These are phyloP conservation scores for Eristalis tenax DNA, from an alignment of 2,888 invertebrate species.

Conservation along the genomic window DNA sequence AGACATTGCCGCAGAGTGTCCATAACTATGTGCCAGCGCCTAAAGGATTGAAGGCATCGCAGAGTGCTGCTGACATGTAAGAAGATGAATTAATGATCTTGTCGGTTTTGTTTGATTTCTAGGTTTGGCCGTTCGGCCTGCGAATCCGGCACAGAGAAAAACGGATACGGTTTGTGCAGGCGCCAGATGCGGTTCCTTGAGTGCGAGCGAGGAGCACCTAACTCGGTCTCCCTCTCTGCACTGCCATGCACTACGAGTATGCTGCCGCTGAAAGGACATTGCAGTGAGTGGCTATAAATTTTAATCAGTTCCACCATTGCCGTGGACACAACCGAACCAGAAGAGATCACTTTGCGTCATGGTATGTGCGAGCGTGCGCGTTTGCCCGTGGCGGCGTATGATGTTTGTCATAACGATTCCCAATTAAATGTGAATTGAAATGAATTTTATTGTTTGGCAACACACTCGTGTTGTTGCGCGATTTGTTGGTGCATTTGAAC, in stretches of 20 bases:
- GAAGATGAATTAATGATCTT: constrained; percentile 72
- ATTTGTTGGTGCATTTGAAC: neutral
- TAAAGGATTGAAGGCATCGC: constrained; percentile 47
- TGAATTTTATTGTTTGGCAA: constrained; percentile 19
- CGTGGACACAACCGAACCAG: constrained; percentile 39
- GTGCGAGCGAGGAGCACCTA: constrained; percentile 22
- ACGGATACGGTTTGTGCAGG: constrained; percentile 16
- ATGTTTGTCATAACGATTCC: constrained; percentile 48
- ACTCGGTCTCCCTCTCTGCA: neutral
- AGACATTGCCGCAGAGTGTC: constrained; percentile 66
- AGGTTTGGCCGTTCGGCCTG: constrained; percentile 53
- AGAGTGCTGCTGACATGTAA: constrained; percentile 61
- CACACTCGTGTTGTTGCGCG: neutral
- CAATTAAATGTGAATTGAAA: constrained; percentile 40
- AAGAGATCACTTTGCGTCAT: constrained; percentile 49
- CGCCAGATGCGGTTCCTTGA: constrained; percentile 51
- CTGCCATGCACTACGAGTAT: neutral
- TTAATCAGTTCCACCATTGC: constrained; percentile 37
- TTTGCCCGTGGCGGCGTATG: neutral
- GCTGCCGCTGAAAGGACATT: constrained; percentile 21
- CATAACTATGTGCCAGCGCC: constrained; percentile 35
- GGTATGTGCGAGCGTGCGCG: constrained; percentile 8
- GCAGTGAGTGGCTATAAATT: constrained; percentile 53
- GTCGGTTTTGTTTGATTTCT: constrained; percentile 71
- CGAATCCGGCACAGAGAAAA: constrained; percentile 16